Percentiles rank a stretch among this genome's conserved stretches.
These are phyloP conservation scores for Chironomus tentans DNA, from an alignment of 2,888 invertebrate species.

Conservation along the genomic window DNA sequence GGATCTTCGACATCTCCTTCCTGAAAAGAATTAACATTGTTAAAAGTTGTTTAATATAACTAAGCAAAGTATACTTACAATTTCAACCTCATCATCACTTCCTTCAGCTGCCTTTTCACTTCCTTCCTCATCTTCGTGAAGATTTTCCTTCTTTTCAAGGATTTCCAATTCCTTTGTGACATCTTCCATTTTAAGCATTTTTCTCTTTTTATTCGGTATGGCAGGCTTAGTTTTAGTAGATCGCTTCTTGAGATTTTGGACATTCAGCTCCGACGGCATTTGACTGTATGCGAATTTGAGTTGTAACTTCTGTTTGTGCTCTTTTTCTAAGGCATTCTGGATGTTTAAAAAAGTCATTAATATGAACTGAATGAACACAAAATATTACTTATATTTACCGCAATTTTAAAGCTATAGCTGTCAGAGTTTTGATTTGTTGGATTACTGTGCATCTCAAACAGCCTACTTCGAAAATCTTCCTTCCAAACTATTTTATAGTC, in stretches of 20 bases:
- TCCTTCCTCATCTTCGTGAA: conserved; percentile 34
- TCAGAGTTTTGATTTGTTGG: conserved; percentile 29
- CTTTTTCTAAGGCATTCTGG: conserved; percentile 34
- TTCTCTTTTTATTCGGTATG: conserved; percentile 31
- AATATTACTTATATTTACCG: background rate
- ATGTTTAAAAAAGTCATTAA: background rate
- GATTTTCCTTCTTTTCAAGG: conserved; percentile 54
- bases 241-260: conserved; percentile 31
- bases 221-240: conserved; percentile 31
- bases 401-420: background rate
- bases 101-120: conserved; percentile 55
- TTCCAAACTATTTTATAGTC: conserved; percentile 63
- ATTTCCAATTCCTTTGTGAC: conserved; percentile 49
- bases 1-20: conserved; percentile 48
- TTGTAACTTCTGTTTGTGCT: conserved; percentile 34
- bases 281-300: conserved; percentile 46
- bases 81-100: conserved; percentile 42
- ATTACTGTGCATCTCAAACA: conserved; percentile 54
- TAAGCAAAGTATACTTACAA: conserved; percentile 29
- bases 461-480: conserved; percentile 61
- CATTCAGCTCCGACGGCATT: conserved; percentile 54
- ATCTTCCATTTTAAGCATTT: conserved; percentile 30
- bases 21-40: conserved; percentile 21
- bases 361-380: background rate
- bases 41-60: background rate